A percentile compares a stretch with the other conserved stretches of the same genome.
phyloP scores from a whole-genome alignment of 2,797 vertebrate genomes.

The Pseudochirops cupreus region DNA sequence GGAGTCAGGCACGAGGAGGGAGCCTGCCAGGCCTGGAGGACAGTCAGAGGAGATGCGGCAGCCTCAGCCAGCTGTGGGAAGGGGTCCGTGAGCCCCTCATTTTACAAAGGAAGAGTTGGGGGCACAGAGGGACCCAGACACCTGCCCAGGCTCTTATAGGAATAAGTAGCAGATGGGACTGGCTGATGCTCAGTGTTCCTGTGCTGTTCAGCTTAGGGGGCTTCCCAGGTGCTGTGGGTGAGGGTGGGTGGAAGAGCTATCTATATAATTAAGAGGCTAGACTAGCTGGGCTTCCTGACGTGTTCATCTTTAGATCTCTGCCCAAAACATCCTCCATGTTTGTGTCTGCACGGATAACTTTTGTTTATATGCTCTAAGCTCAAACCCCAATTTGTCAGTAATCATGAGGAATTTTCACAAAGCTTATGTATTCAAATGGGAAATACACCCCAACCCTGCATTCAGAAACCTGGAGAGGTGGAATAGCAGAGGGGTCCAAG shows the following conservation, averaged over 20 bases:
- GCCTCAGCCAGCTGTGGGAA: not conserved
- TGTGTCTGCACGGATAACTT: not conserved
- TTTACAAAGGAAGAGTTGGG: not conserved
- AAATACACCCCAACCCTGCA: not conserved
- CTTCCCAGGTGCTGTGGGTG: slow-evolving; percentile 39
- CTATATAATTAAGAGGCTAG: slow-evolving; percentile 54
- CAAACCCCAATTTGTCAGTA: not conserved
- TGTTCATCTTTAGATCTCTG: not conserved
- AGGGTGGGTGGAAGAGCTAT: slow-evolving; percentile 3
- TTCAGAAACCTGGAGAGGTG: not conserved
- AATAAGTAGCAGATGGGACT: not conserved
- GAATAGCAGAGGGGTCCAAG: not conserved
- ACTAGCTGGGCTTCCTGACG: not conserved
- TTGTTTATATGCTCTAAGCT: not conserved
- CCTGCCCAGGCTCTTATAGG: not conserved
- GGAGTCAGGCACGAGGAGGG: not conserved
- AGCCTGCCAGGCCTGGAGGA: not conserved
- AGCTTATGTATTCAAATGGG: not conserved
- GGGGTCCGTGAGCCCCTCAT: not conserved
- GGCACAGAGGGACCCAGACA: not conserved
- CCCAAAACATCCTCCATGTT: slow-evolving; percentile 2
- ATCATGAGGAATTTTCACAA: not conserved
- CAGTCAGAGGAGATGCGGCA: not conserved
- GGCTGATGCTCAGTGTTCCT: not conserved
- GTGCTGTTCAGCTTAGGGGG: slow-evolving; percentile 29